These are phyloP conservation scores for Fopius arisanus DNA, from an alignment of 1,140 invertebrate species.

Conservation along the genomic window DNA sequence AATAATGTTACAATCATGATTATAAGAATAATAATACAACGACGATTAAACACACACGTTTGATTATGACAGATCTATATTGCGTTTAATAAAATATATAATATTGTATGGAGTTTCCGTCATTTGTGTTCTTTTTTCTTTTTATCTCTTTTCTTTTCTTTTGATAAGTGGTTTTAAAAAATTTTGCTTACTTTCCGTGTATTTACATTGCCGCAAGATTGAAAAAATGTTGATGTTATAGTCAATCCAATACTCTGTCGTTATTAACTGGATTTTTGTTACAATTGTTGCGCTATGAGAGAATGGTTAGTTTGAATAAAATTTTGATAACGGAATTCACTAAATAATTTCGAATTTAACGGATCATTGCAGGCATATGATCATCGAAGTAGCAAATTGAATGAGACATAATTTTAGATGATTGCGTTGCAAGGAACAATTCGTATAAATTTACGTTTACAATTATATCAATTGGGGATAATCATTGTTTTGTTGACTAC, in stretches of 20 bases:
- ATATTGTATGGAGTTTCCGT: not conserved
- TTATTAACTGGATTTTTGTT: not conserved
- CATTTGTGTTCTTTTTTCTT: not conserved
- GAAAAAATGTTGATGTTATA: not conserved
- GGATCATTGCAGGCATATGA: not conserved
- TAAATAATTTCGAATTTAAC: not conserved
- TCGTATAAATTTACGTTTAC: constrained; percentile 11
- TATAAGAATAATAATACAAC: not conserved
- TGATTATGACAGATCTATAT: constrained; percentile 21
- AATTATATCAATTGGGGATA: constrained; percentile 13
- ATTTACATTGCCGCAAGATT: not conserved
- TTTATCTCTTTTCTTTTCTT: not conserved
- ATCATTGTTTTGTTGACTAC: not conserved
- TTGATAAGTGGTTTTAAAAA: not conserved
- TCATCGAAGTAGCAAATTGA: not conserved
- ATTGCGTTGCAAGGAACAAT: not conserved
- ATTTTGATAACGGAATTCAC: not conserved
- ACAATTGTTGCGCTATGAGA: not conserved
- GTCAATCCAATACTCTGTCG: not conserved
- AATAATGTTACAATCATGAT: not conserved
- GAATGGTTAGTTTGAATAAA: not conserved
- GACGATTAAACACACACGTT: constrained; percentile 30
- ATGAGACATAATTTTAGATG: not conserved
- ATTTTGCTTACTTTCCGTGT: not conserved
- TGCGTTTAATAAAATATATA: constrained; percentile 16